Conservation (phyloP, 2,797 vertebrate genomes). For the Sarcoramphus papa region DNA sequence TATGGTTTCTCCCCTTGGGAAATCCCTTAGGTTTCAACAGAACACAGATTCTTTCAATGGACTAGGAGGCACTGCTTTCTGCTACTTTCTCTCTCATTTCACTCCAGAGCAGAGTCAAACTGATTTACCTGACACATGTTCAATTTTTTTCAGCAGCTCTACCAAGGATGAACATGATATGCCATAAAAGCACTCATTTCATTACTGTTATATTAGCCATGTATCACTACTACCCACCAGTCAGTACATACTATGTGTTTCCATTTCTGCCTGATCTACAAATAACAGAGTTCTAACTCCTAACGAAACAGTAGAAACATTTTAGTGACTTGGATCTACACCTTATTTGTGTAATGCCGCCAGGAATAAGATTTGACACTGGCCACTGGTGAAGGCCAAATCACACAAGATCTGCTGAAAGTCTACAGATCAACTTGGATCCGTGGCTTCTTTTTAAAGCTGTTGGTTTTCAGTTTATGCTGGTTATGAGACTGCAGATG, state of each 20-base stretch:
- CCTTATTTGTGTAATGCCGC: not conserved
- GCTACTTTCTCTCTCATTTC: not conserved
- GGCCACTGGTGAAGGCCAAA: not conserved
- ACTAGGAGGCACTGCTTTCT: not conserved
- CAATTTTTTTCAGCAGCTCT: not conserved
- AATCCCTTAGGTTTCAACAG: not conserved
- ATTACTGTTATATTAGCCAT: rapidly evolving
- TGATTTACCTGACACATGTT: not conserved
- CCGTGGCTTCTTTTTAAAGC: not conserved
- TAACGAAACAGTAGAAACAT: not conserved
- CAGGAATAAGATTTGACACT: not conserved
- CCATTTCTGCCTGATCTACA: not conserved
- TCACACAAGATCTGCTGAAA: not conserved
- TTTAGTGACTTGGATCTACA: not conserved
- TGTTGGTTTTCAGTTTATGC: not conserved
- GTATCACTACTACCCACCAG: not conserved
- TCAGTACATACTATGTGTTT: rapidly evolving
- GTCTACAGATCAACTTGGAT: not conserved
- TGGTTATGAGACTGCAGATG: not conserved
- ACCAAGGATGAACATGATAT: not conserved
- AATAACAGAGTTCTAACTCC: not conserved
- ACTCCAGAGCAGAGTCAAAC: not conserved
- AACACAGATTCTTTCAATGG: no score
- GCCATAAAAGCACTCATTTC: not conserved
- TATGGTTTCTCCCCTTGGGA: not conserved